Base-by-base conservation (phyloP, 2,113 vertebrate genomes). In the Marmota monax region DNA sequence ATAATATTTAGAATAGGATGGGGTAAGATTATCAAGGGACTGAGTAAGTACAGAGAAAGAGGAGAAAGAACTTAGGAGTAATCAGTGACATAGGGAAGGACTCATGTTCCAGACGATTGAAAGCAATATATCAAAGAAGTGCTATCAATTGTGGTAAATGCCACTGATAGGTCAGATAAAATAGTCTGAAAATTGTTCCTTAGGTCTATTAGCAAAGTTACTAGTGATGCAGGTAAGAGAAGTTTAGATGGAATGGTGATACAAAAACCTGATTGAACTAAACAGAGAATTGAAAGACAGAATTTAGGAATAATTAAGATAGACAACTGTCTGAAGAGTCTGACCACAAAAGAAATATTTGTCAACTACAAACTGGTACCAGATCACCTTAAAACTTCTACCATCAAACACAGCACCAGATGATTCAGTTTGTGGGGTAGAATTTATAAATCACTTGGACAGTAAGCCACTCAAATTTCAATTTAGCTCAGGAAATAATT, bases 401-500 rank as follows among this genome's bases (percentile, higher is more conserved):
- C 51, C 51, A 20, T 82, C 63, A 90, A 78, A 69, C 67, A 67
- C 20, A 80, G 39, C 29, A 67, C 22, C 2, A 74, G 63, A 77
- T 83, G 85, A 92, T 56, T 94, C 12, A n/a, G 6, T 48, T 56
- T 42, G 17, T 72, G 4, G n/a, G 29, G 45, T 13, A 84, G 37
- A 87, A 88, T 74, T 67, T 82, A 56, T 45, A 7, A 87, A 84
- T 23, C 17, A 23, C 12, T 51, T 58, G 42, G 70, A 92, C 61
- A 85, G 77, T 25, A 53, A 89, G 58, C 45, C 87, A 90, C 11
- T 34, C 14, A 42, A 37, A 48, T 88, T 93, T 88, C 32, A 34
- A 58, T 51, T 92, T 67, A 90, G 85, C 29, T 92, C 45, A 70
- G 78, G 42, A 92, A 77, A 92, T 80, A 96, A 63, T 45, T 82